phyloP scores from a whole-genome alignment of 2,113 vertebrate species.

The Bubo scandiacus region DNA sequence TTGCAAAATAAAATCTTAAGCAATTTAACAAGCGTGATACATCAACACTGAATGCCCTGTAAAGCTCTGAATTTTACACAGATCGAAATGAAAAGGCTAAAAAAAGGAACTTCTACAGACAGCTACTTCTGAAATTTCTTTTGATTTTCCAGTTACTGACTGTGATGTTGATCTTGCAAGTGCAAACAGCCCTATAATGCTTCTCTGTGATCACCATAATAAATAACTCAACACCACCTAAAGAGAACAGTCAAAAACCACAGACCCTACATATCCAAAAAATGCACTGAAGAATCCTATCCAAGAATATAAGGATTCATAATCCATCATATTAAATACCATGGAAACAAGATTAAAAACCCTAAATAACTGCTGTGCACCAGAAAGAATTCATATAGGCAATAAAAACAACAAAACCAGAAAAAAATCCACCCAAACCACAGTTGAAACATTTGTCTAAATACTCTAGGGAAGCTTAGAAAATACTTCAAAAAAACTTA shows the following conservation, averaged over 20 bases:
- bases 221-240: not conserved
- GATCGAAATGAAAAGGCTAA: not conserved
- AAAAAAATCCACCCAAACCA: not conserved
- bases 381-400: not conserved
- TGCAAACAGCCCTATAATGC: not conserved
- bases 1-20: not conserved
- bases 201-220: not conserved
- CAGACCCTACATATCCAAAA: not conserved
- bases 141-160: not conserved
- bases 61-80: not conserved
- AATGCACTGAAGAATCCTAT: not conserved
- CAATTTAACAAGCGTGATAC: not conserved
- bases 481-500: not conserved
- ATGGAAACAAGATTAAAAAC: not conserved
- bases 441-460: not conserved
- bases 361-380: not conserved
- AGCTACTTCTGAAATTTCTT: not conserved
- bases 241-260: not conserved
- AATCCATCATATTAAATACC: not conserved
- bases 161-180: not conserved
- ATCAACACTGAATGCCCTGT: not conserved
- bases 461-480: not conserved
- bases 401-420: not conserved
- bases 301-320: not conserved
- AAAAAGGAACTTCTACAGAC: not conserved